These are phyloP conservation scores for Erythrolamprus reginae DNA, from an alignment of 2,113 vertebrate genomes.

Conservation along the genomic window DNA sequence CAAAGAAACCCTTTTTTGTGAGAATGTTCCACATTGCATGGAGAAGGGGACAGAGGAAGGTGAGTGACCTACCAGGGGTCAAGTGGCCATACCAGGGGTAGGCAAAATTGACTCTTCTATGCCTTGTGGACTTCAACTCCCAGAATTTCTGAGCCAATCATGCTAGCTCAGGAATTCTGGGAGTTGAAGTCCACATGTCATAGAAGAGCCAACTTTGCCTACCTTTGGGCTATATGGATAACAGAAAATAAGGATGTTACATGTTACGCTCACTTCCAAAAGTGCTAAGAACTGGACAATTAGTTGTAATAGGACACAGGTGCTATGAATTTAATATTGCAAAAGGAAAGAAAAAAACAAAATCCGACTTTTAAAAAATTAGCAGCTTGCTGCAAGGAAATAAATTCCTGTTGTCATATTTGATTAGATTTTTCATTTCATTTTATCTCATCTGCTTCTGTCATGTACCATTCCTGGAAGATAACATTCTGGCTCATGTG, in stretches of 20 bases:
- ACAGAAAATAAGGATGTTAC: not conserved
- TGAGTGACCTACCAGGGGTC: not conserved
- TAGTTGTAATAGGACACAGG: not conserved
- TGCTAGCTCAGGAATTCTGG: no score
- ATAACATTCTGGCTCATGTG: constrained; percentile 13
- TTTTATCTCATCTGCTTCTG: constrained; percentile 28
- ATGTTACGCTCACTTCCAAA: not conserved
- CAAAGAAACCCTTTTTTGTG: not conserved
- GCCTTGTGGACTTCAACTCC: no score
- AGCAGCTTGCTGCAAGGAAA: constrained; percentile 12
- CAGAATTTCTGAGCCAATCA: no score
- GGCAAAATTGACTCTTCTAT: no score
- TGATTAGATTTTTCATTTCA: not conserved
- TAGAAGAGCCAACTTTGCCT: no score
- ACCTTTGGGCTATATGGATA: not conserved
- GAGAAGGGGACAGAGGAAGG: not conserved
- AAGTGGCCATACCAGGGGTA: not conserved
- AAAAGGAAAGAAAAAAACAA: not conserved
- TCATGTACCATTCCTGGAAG: constrained; percentile 16
- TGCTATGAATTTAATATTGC: not conserved
- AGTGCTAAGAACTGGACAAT: not conserved
- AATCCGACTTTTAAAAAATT: not conserved
- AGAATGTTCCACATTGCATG: not conserved
- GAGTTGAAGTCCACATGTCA: no score
- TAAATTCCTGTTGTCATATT: not conserved